phyloP scores from a whole-genome alignment of 2,797 vertebrate genomes.

The Xenopus petersii region DNA sequence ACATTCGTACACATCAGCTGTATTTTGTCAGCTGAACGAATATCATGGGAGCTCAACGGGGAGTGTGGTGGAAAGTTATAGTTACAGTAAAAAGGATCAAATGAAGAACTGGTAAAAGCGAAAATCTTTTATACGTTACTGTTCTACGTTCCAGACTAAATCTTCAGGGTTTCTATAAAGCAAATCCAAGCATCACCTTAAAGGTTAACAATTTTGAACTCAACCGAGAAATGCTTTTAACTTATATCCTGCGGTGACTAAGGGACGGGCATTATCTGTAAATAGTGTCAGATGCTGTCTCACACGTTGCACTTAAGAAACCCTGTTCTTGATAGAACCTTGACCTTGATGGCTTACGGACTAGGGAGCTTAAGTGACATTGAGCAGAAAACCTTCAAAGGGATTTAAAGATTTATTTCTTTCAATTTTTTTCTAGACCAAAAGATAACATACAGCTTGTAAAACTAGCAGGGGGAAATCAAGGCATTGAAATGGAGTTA shows the following conservation, averaged over 20 bases:
- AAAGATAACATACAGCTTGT: slow-evolving; percentile 38
- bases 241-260: slow-evolving; percentile 71
- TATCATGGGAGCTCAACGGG: background rate
- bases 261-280: slow-evolving; percentile 70
- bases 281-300: slow-evolving; percentile 79
- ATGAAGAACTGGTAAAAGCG: background rate
- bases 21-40: slow-evolving; percentile 57
- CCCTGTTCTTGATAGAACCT: slow-evolving; percentile 70
- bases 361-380: slow-evolving; percentile 65
- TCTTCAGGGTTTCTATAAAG: slow-evolving; percentile 62
- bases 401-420: slow-evolving; percentile 30
- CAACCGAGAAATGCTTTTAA: slow-evolving; percentile 73
- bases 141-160: slow-evolving; percentile 58
- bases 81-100: background rate
- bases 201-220: slow-evolving; percentile 74
- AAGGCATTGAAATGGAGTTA: background rate
- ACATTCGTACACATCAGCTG: slow-evolving; percentile 57
- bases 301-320: slow-evolving; percentile 80
- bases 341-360: slow-evolving; percentile 69
- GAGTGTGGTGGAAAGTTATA: background rate
- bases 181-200: slow-evolving; percentile 71
- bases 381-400: slow-evolving; percentile 66
- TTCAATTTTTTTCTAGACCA: slow-evolving; percentile 47
- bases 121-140: background rate
- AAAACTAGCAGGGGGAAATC: slow-evolving; percentile 30